A percentile compares a stretch with the other conserved stretches of the same genome.
phyloP scores from a whole-genome alignment of 2,888 invertebrate genomes.

The Caradrina kadenii region DNA sequence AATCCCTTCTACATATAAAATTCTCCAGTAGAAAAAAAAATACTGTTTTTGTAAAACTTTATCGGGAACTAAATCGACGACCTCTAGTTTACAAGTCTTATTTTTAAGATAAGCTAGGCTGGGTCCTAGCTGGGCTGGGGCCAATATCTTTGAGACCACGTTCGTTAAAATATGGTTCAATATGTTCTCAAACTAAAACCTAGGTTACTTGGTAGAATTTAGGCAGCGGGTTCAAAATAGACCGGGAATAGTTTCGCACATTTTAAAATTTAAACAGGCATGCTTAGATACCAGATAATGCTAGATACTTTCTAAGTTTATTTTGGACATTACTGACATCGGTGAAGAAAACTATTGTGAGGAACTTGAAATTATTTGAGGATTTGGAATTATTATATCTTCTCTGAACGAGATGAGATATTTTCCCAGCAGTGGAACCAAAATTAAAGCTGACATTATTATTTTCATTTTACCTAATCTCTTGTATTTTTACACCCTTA shows the following conservation, averaged over 20 bases:
- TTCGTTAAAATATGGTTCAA: conserved; percentile 8
- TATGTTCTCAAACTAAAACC: conserved; percentile 12
- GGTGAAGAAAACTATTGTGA: too few species aligned
- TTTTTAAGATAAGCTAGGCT: conserved; percentile 40
- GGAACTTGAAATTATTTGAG: too few species aligned
- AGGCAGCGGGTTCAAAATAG: not conserved
- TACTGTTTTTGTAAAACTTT: conserved; percentile 13
- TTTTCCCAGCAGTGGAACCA: too few species aligned
- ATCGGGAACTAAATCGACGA: conserved; percentile 23
- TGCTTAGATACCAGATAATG: too few species aligned
- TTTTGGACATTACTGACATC: too few species aligned
- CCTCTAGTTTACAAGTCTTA: conserved; percentile 45
- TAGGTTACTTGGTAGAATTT: conserved; percentile 5
- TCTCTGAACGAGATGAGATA: too few species aligned
- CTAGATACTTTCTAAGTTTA: too few species aligned
- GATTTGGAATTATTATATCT: too few species aligned
- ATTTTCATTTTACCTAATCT: too few species aligned
- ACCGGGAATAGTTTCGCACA: not conserved
- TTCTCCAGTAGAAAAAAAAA: not conserved
- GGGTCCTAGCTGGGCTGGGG: too few species aligned
- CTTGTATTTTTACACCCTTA: too few species aligned
- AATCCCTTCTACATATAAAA: not conserved
- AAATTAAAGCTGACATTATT: too few species aligned
- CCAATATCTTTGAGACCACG: conserved; percentile 24
- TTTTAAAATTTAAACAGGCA: not conserved